Conservation (phyloP, 2,113 vertebrate genomes). For the Syrmaticus mikado region DNA sequence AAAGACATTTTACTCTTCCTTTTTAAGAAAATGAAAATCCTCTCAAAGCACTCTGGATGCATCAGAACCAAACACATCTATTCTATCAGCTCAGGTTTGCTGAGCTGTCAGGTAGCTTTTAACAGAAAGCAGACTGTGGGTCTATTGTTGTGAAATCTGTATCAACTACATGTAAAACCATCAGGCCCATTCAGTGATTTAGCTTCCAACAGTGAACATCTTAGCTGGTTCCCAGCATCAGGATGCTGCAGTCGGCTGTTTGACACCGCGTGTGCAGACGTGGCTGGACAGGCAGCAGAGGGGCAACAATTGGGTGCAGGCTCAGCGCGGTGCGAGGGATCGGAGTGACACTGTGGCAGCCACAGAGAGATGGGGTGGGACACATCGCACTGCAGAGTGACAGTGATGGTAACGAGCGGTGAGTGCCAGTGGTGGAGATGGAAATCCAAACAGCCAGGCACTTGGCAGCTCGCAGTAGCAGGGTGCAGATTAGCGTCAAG, state of each 20-base stretch:
- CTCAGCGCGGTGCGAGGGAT: background rate
- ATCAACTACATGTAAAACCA: background rate
- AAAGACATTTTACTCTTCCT: background rate
- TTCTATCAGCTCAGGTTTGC: background rate
- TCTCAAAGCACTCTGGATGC: background rate
- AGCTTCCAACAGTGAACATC: background rate
- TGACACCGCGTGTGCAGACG: background rate
- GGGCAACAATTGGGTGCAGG: background rate
- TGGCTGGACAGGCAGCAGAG: background rate
- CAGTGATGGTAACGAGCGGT: background rate
- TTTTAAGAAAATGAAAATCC: background rate
- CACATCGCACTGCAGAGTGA: background rate
- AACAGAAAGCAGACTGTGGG: background rate
- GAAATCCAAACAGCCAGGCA: background rate
- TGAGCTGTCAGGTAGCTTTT: background rate
- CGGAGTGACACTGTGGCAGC: background rate
- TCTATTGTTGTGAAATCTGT: background rate
- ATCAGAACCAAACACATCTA: background rate
- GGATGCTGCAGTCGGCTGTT: background rate
- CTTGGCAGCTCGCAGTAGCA: conserved; percentile 9
- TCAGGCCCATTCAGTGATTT: background rate
- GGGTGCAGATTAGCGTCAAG: conserved; percentile 35
- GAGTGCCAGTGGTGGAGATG: background rate
- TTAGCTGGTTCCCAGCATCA: background rate
- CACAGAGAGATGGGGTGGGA: background rate